phyloP scores from a whole-genome alignment of 2,888 invertebrate genomes.

The Sinelater perroti region DNA sequence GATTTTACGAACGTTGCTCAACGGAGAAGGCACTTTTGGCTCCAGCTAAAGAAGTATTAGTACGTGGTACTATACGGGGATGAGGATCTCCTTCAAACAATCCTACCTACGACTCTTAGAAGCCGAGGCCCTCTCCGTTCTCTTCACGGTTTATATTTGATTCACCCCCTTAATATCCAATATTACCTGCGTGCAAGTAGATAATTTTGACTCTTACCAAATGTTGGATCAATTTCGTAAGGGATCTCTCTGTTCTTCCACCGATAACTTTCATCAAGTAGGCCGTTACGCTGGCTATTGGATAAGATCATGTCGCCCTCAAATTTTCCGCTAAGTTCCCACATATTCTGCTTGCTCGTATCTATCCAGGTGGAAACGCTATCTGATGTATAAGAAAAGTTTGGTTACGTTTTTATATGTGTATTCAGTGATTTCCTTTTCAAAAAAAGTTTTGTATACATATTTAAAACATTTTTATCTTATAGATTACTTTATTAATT shows the following conservation, averaged over 20 bases:
- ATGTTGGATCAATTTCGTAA: constrained; percentile 14
- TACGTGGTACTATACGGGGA: too few relatives aligned
- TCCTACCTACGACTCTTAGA: too few relatives aligned
- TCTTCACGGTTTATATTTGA: too few relatives aligned
- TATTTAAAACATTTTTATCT: neutral
- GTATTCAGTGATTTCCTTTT: too few relatives aligned
- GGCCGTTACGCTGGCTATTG: constrained; percentile 21
- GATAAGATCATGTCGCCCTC: constrained; percentile 28
- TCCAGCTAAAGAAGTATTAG: too few relatives aligned
- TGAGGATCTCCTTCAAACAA: too few relatives aligned
- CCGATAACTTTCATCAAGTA: neutral
- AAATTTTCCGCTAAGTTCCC: constrained; percentile 28
- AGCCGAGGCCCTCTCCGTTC: neutral
- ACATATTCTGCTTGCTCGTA: constrained; percentile 14
- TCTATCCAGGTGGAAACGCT: neutral
- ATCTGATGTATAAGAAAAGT: too few relatives aligned
- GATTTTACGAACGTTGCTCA: too few relatives aligned
- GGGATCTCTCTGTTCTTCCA: constrained; percentile 23
- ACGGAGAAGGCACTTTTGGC: too few relatives aligned
- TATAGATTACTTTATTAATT: neutral
- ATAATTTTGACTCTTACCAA: constrained; percentile 1
- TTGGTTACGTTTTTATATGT: neutral
- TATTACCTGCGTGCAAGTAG: too few relatives aligned
- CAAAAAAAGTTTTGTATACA: neutral
- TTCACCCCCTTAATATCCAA: too few relatives aligned